Base-by-base conservation (phyloP, 2,888 invertebrate genomes). In the Phrixothrix hirtus region DNA sequence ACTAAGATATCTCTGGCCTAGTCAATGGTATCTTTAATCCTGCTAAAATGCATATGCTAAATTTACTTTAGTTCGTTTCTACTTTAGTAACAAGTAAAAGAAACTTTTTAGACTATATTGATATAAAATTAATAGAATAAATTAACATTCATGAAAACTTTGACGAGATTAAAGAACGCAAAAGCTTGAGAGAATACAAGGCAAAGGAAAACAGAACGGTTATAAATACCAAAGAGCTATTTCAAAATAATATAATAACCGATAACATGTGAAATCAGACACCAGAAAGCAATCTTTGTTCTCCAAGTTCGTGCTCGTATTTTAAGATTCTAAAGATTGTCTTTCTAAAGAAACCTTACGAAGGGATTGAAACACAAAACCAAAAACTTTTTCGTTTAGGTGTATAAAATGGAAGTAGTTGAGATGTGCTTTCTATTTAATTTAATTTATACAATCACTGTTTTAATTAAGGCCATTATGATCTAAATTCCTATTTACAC, bases 191-290 rank as follows among this genome's bases (percentile, higher is more conserved):
- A 15, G 25, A 25, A 25, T 13, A 13, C 14, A 13, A 26, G 14
- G 25, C 26, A 38, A 16, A 15, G 29, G 29, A 17, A 41, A 41
- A 41, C 30, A 29, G 41, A 41, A 41, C 26, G 38, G 38, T 41
- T 41, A 31, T 31, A 41, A 41, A 41, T 41, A 31, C 26, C 38
- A 5, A 41, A 16, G 41, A 17, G 30, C 41, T 27, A 38, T 31
- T 41, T 41, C 41, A 31, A 41, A 41, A 41, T 41, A 41, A 41
- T 41, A 27, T 17, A 29, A 41, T 41, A 31, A 31, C 41, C 41
- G 30, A 41, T 41, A 41, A 41, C 41, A 29, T 41, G 41, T 41
- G 31, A 41, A 41, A 41, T 41, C 41, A 41, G 31, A 41, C 41
- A 30, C 29, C 41, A 41, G 41, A 31, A 41, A 41, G 41, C 41